Evolutionary conservation across 1,140 invertebrate species (phyloP).

Genomic region (Panagrolaimus sp.): DNA sequence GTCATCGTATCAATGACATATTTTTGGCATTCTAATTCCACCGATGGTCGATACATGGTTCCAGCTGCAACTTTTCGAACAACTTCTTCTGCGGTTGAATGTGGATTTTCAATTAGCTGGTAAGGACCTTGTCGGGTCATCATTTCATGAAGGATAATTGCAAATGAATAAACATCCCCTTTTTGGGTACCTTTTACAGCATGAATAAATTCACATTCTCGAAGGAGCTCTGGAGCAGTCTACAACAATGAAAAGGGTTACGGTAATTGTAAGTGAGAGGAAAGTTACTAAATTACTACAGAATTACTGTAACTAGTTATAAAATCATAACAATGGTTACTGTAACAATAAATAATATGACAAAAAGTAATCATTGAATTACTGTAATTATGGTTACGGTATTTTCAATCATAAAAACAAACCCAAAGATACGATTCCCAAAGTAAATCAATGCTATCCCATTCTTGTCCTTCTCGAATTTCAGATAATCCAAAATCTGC

Average conservation of each 20-base stretch:
- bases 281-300: no score
- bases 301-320: no score
- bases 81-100: constrained; percentile 23
- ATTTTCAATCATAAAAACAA: no score
- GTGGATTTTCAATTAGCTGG: constrained; percentile 24
- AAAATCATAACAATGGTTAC: no score
- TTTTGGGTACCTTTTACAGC: constrained; percentile 69
- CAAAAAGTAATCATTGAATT: no score
- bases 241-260: no score
- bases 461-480: constrained; percentile 56
- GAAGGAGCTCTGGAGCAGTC: constrained; percentile 63
- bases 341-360: no score
- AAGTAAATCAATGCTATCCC: constrained; percentile 34
- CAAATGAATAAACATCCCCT: constrained; percentile 90
- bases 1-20: constrained; percentile 54
- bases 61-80: constrained; percentile 33
- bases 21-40: constrained; percentile 45
- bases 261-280: no score
- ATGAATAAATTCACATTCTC: constrained; percentile 28
- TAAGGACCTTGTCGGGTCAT: constrained; percentile 73
- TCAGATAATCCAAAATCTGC: constrained; percentile 85
- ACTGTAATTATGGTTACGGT: no score
- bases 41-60: constrained; percentile 38
- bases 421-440: constrained; percentile 55
- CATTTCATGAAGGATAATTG: constrained; percentile 81